Evolutionary conservation across 2,888 invertebrate genomes (phyloP).

Genomic region (Protula sp.): DNA sequence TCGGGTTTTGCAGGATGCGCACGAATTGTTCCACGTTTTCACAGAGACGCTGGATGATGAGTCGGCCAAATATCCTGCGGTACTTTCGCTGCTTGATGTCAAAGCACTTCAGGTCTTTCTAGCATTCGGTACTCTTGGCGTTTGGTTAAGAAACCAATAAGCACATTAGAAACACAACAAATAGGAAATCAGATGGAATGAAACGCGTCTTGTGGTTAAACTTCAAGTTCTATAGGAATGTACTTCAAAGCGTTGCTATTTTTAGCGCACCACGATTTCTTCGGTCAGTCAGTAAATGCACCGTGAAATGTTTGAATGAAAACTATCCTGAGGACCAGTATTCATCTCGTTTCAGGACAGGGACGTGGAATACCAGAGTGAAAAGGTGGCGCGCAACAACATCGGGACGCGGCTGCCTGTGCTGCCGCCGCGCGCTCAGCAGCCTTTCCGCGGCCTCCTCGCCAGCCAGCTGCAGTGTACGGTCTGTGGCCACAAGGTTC

Average conservation of each 20-base stretch:
- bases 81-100: conserved; percentile 47
- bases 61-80: conserved; percentile 42
- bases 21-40: conserved; percentile 84
- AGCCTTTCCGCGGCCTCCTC: conserved; percentile 71
- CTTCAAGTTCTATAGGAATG: no score
- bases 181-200: no score
- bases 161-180: no score
- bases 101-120: conserved; percentile 35
- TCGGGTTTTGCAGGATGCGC: conserved; percentile 80
- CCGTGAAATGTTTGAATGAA: no score
- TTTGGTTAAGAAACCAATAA: no score
- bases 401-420: conserved; percentile 30
- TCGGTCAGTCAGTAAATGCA: no score
- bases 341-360: no score
- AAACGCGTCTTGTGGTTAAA: no score
- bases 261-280: no score
- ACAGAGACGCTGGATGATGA: conserved; percentile 88
- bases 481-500: conserved; percentile 68
- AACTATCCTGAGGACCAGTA: no score
- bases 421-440: conserved; percentile 34
- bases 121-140: no score
- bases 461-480: conserved; percentile 73
- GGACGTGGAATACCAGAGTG: not conserved
- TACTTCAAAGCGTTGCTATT: no score
- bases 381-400: not conserved